A percentile compares a stretch with the other conserved stretches of the same genome.
These are phyloP conservation scores for Okamejei kenojei DNA, from an alignment of 2,797 vertebrate genomes.

Conservation along the genomic window DNA sequence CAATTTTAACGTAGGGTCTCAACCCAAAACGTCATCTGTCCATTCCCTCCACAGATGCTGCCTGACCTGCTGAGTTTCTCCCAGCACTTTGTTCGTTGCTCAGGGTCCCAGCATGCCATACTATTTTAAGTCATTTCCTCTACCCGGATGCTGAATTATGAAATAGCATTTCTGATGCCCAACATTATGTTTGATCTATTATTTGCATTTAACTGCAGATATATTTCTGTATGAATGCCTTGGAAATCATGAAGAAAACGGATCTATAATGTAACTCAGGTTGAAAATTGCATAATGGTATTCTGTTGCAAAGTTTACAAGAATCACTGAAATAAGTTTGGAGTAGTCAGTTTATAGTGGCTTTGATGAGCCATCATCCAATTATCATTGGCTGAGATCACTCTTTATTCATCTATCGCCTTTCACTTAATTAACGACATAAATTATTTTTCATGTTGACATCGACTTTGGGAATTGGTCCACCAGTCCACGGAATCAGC, in stretches of 20 bases:
- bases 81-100: too few relatives aligned
- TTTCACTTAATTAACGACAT: not conserved
- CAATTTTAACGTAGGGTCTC: too few relatives aligned
- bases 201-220: not conserved
- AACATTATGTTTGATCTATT: not conserved
- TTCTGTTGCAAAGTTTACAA: not conserved
- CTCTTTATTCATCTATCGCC: not conserved
- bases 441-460: not conserved
- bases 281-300: not conserved
- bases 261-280: not conserved
- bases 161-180: not conserved
- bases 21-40: too few relatives aligned
- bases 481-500: too few relatives aligned
- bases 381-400: not conserved
- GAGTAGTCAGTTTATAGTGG: not conserved
- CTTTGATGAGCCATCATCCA: not conserved
- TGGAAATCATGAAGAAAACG: not conserved
- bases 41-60: too few relatives aligned
- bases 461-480: too few relatives aligned
- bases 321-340: not conserved
- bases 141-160: not conserved
- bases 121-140: not conserved
- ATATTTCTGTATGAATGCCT: not conserved
- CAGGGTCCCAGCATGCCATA: not conserved
- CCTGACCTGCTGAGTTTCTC: too few relatives aligned